Percentiles rank a stretch among this genome's conserved stretches.
Evolutionary conservation across 2,113 vertebrate genomes (phyloP).

Genomic region (Chaenogobius annularis): DNA sequence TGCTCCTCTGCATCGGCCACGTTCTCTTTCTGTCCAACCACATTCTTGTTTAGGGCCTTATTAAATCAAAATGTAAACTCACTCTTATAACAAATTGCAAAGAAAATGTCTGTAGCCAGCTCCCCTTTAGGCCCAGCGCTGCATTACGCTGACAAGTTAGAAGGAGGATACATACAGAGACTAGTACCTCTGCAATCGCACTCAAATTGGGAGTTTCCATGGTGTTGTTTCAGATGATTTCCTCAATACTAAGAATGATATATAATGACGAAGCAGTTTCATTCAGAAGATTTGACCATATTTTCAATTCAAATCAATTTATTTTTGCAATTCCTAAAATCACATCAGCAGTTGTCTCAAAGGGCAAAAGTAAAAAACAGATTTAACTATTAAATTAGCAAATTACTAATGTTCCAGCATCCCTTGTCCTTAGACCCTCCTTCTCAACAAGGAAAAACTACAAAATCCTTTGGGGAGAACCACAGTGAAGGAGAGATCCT

Average conservation of each 20-base stretch:
- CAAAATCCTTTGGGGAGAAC: no score
- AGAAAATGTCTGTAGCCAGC: conserved; percentile 68
- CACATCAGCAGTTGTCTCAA: no score
- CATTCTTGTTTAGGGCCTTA: conserved; percentile 73
- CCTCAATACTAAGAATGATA: background rate
- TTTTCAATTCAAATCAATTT: no score
- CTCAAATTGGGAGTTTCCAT: conserved; percentile 21
- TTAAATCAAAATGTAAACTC: conserved; percentile 78
- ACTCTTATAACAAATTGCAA: conserved; percentile 70
- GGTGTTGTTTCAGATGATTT: background rate
- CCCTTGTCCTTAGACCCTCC: no score
- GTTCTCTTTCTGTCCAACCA: conserved; percentile 48
- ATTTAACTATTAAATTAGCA: no score
- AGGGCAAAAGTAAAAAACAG: no score
- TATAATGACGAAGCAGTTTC: background rate
- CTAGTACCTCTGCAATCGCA: conserved; percentile 35
- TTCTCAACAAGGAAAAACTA: no score
- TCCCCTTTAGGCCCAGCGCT: conserved; percentile 43
- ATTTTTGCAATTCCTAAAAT: no score
- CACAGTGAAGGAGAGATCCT: no score
- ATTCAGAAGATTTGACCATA: background rate
- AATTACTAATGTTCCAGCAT: no score
- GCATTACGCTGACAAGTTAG: conserved; percentile 70
- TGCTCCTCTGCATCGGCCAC: conserved; percentile 39
- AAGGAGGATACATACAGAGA: conserved; percentile 50